Conservation (phyloP, 2,113 vertebrate genomes). For the Hylia prasina region DNA sequence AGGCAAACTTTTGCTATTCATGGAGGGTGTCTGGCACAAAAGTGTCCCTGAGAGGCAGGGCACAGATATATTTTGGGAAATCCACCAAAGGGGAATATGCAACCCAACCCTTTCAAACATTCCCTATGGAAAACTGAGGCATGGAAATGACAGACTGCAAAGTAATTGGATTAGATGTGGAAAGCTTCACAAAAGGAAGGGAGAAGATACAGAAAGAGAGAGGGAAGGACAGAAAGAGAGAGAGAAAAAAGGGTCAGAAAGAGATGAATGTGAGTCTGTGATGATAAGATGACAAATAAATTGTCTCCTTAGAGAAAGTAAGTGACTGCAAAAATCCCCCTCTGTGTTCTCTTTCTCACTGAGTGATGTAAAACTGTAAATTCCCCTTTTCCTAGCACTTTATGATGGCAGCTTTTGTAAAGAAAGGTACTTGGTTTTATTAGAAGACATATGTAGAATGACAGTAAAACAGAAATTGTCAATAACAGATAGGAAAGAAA, state of each 20-base stretch:
- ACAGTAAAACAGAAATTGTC: background rate
- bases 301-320: background rate
- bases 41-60: slow-evolving; percentile 47
- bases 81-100: background rate
- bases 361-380: background rate
- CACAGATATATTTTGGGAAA: slow-evolving; percentile 45
- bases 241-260: background rate
- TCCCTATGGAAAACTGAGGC: background rate
- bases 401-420: background rate
- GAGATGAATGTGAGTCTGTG: background rate
- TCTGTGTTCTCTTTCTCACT: background rate
- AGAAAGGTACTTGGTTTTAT: background rate
- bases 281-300: background rate
- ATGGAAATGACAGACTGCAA: background rate
- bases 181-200: background rate
- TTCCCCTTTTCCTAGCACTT: background rate
- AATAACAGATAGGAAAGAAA: slow-evolving; percentile 3
- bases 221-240: background rate
- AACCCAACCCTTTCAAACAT: background rate
- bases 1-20: slow-evolving; percentile 57
- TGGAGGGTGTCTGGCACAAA: slow-evolving; percentile 45
- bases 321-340: background rate
- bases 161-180: background rate
- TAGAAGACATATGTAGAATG: background rate
- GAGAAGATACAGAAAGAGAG: background rate